Evolutionary conservation across 2,113 vertebrate species (phyloP), one percentile per base, ranked within the genome.

Genomic region (Phaethon lepturus): DNA sequence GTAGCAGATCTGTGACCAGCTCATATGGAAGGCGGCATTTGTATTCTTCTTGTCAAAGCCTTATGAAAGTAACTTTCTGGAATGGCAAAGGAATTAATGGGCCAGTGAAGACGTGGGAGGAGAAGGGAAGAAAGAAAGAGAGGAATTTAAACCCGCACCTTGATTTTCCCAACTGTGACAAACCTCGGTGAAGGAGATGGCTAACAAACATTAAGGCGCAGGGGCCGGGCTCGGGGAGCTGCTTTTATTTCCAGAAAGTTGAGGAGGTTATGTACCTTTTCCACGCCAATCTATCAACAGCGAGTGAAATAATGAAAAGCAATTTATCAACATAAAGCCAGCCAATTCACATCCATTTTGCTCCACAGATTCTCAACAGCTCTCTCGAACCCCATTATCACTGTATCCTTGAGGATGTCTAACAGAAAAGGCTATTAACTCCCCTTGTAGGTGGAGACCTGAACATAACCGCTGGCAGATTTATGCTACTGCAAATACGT

Each of bases 341-440:
- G 56, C 68, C 87, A 50, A 68, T 60, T 91, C 83, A 20, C 71
- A 77, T 78, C 60, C 83, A 73, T 88, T 94, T 91, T 88, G 66
- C 42, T 40, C 58, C 62, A 23, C 9, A 42, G 80, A 91, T 80
- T 71, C 71, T 64, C 85, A 86, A 23, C 16, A 44, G 78, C 81
- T 95, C 71, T 50, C 90, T 82, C 15, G 74, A 95, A 96, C 63
- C 49, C 86, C 53, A 47, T 97, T 71, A 96, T 60, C 10, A 5
- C 45, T 2, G 9, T 66, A 87, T 95, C 80, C 94, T 87, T 71
- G 95, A 95, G 91, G 95, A 25, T 93, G 92, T 86, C 82, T 83
- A 87, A 95, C 92, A 95, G 59, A 93, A 98, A 96, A 97, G 86
- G 91, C 90, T 92, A 94, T 95, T 81, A 91, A 64, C 76, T 84